Conservation (phyloP, 1,140 invertebrate genomes). For the Battus philenor region DNA sequence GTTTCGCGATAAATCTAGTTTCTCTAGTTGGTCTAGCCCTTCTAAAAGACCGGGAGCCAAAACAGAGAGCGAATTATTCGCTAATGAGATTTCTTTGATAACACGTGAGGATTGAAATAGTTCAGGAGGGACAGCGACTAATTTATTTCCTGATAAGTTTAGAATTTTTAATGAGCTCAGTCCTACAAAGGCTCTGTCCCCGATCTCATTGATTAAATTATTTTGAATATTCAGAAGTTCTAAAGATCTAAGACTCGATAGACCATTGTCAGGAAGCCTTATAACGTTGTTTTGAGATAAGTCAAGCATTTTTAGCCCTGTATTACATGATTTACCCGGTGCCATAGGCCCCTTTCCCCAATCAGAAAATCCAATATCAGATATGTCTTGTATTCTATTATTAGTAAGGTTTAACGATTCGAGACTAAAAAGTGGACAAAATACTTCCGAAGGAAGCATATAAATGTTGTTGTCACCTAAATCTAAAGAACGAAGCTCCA, state of each 20-base stretch:
- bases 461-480: conserved; percentile 89
- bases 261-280: conserved; percentile 81
- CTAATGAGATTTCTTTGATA: conserved; percentile 84
- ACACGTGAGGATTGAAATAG: conserved; percentile 84
- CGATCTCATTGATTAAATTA: conserved; percentile 84
- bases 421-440: conserved; percentile 85
- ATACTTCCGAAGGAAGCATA: conserved; percentile 83
- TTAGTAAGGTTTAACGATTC: conserved; percentile 84
- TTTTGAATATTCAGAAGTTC: conserved; percentile 82
- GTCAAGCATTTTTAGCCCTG: conserved; percentile 82
- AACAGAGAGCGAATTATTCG: conserved; percentile 88
- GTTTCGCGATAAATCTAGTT: conserved; percentile 87
- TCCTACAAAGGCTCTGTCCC: conserved; percentile 84
- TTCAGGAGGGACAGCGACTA: conserved; percentile 86
- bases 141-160: conserved; percentile 86
- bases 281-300: conserved; percentile 85
- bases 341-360: conserved; percentile 79
- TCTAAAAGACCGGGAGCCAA: conserved; percentile 87
- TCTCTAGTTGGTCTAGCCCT: conserved; percentile 84
- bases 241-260: conserved; percentile 82
- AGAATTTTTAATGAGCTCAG: conserved; percentile 81
- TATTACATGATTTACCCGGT: conserved; percentile 80
- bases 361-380: conserved; percentile 84
- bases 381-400: conserved; percentile 87
- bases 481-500: conserved; percentile 82